Evolutionary conservation across 2,888 invertebrate genomes (phyloP).

Genomic region (Drosophila ezoana): DNA sequence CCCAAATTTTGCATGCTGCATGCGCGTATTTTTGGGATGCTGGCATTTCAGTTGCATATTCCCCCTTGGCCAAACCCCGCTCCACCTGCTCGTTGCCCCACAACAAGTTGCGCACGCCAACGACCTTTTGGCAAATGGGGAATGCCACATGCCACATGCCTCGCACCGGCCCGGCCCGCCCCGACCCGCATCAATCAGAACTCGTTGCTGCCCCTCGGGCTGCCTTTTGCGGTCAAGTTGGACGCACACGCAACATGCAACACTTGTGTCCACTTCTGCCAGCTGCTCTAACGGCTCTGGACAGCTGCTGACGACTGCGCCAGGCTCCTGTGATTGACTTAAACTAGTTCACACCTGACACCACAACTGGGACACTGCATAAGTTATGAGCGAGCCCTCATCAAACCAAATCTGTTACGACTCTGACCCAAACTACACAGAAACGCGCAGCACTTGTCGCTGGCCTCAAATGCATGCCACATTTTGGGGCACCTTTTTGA

Average conservation of each 20-base stretch:
- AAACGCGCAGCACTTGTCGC: slow-evolving; percentile 2
- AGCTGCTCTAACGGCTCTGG: slow-evolving; percentile 30
- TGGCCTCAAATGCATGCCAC: slow-evolving; percentile 30
- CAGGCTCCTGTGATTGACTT: slow-evolving; percentile 73
- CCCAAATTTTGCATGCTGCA: slow-evolving; percentile 62
- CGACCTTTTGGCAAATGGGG: slow-evolving; percentile 70
- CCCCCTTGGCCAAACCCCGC: neutral
- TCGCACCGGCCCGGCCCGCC: slow-evolving; percentile 13
- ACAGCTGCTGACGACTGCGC: slow-evolving; percentile 31
- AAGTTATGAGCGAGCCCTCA: slow-evolving; percentile 48
- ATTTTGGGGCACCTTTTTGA: slow-evolving; percentile 39
- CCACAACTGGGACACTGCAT: slow-evolving; percentile 42
- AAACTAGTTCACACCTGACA: slow-evolving; percentile 70
- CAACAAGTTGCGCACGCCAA: slow-evolving; percentile 63
- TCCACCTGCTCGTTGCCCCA: slow-evolving; percentile 5
- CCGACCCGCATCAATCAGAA: neutral
- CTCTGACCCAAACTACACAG: slow-evolving; percentile 35
- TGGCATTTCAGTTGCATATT: slow-evolving; percentile 65
- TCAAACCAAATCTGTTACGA: slow-evolving; percentile 25
- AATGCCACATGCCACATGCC: slow-evolving; percentile 44
- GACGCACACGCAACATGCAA: slow-evolving; percentile 18
- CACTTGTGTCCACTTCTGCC: slow-evolving; percentile 22
- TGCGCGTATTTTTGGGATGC: slow-evolving; percentile 72
- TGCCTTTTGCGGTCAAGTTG: slow-evolving; percentile 73
- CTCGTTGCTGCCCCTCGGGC: slow-evolving; percentile 14